phyloP scores from a whole-genome alignment of 2,797 vertebrate species.

The Nyctalus aviator region DNA sequence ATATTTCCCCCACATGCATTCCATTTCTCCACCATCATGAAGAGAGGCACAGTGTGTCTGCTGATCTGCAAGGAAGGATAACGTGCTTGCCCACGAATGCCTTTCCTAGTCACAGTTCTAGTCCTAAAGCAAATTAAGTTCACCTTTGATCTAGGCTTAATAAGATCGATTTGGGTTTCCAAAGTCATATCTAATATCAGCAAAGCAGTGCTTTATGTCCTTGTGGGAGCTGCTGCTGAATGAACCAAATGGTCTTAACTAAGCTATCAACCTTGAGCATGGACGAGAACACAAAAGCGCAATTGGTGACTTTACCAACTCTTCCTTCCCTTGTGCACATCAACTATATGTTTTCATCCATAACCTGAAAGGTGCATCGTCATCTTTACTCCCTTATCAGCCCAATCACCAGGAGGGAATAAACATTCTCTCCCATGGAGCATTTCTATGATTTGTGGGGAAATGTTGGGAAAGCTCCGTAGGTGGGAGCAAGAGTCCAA shows the following conservation, averaged over 20 bases:
- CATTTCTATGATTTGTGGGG: background rate
- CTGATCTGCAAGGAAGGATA: background rate
- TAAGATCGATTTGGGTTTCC: slow-evolving; percentile 67
- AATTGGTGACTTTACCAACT: background rate
- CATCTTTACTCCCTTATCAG: background rate
- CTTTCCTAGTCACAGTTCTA: slow-evolving; percentile 54
- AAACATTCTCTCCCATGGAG: background rate
- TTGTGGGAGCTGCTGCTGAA: slow-evolving; percentile 43
- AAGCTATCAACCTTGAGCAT: slow-evolving; percentile 46
- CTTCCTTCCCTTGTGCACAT: background rate
- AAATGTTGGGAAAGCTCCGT: background rate
- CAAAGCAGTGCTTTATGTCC: slow-evolving; percentile 65
- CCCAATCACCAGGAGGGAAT: background rate
- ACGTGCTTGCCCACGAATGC: background rate
- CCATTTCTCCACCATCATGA: slow-evolving; percentile 19
- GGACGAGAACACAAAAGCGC: background rate
- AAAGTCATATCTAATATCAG: slow-evolving; percentile 71
- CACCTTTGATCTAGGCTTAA: slow-evolving; percentile 67
- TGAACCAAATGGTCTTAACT: slow-evolving; percentile 69
- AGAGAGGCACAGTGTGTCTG: background rate
- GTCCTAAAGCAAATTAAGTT: slow-evolving; percentile 50
- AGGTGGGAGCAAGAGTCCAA: background rate
- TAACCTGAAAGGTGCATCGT: background rate
- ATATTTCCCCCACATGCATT: background rate
- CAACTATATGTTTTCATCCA: background rate